These are phyloP conservation scores for Apotomis capreana DNA, from an alignment of 2,888 invertebrate genomes.

Conservation along the genomic window DNA sequence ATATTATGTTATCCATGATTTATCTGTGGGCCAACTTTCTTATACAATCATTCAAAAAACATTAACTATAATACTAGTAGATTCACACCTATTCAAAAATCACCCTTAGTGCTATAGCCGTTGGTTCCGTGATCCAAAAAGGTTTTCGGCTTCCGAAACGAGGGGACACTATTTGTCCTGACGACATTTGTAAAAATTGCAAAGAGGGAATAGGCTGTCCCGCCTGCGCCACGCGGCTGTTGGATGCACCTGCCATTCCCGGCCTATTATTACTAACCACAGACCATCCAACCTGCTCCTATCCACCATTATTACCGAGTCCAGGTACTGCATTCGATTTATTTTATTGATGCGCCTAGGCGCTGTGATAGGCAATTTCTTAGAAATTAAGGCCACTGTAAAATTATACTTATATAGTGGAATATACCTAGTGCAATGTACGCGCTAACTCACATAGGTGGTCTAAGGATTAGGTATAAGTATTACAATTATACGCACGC, in stretches of 20 bases:
- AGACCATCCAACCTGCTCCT: conserved; percentile 48
- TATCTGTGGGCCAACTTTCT: no score
- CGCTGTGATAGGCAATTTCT: conserved; percentile 13
- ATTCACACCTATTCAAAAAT: no score
- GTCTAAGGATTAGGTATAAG: neutral
- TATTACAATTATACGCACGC: neutral
- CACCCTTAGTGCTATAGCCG: no score
- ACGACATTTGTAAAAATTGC: neutral
- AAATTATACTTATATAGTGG: neutral
- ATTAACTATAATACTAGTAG: no score
- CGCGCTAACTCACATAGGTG: neutral
- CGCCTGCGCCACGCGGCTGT: conserved; percentile 1
- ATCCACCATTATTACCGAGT: conserved; percentile 50
- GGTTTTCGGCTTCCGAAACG: no score
- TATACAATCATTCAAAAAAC: no score
- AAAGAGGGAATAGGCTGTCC: conserved; percentile 24
- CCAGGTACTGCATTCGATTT: conserved; percentile 35
- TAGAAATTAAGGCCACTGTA: conserved; percentile 15
- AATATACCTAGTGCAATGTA: neutral
- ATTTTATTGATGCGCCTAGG: conserved; percentile 30
- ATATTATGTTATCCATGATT: no score
- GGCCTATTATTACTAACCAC: conserved; percentile 51
- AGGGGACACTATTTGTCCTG: no score
- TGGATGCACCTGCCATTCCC: conserved; percentile 49
- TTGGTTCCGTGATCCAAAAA: no score